Base-by-base conservation (phyloP, 2,113 vertebrate species). In the Oreotrochilus melanogaster region DNA sequence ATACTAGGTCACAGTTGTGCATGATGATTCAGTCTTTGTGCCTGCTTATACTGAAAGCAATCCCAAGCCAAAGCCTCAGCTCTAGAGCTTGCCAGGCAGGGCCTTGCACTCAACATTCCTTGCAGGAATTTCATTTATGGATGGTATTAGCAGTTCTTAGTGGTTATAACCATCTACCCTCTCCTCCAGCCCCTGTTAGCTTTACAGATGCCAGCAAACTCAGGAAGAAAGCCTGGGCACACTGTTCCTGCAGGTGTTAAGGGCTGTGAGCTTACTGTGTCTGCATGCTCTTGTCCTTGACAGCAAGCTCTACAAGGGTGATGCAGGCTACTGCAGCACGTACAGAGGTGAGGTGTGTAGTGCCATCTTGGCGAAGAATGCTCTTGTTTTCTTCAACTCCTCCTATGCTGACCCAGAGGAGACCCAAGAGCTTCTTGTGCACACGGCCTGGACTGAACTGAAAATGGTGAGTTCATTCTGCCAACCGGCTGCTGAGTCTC, bases 361-460 rank as follows among this genome's bases (percentile, higher is more conserved):
- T 50, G 54, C 83, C 24, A 71, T 98, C 54, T 97, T 99, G 91
- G 97, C 45, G 4, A 98, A 97, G 30, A 98, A 98, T 22, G 89
- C 97, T 22, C 98, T 99, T 92, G 98, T 99, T 86, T 99, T 99
- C 98, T 99, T 99, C 95, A 99, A 99, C 97, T 98, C 98, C 74
- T 99, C 99, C 57, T 98, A 98, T 56, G 91, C 94, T 22, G 98
- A 99, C 86, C 98, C 99, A 0, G 99, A 99, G 98, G 98, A 99
- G 88, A 97, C 97, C 50, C 99, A 99, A 95, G 99, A 99, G 94
- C 98, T 98, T 54, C 97, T 99, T 97, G 98, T 98, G 27, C 98
- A 98, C 94, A 98, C 97, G 19, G 98, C 98, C 85, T 99, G 98
- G 99, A 96, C 95, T 6, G 98, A 99, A 78, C 96, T 99, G 85